Evolutionary conservation across 2,797 vertebrate genomes (phyloP).

Genomic region (Sebastes paucispinis): DNA sequence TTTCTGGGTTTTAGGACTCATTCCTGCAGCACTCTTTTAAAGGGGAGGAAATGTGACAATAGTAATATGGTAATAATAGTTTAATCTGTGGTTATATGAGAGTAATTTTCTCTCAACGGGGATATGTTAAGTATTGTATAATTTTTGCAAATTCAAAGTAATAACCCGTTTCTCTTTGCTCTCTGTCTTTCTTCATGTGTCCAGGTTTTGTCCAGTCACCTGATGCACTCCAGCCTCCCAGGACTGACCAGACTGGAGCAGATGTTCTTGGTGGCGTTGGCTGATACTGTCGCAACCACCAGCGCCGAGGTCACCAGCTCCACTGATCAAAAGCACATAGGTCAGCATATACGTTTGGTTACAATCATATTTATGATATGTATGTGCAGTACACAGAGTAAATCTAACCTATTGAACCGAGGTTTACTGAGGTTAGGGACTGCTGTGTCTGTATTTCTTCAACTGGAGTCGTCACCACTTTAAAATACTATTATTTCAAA

Average conservation of each 20-base stretch:
- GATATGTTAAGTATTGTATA: neutral
- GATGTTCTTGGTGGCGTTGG: constrained; percentile 98
- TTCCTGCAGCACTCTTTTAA: too few species aligned
- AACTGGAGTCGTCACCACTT: neutral
- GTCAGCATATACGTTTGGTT: constrained; percentile 70
- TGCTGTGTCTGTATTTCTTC: neutral
- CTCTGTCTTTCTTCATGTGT: neutral
- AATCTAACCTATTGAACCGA: neutral
- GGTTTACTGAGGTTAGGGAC: neutral
- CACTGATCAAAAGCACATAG: constrained; percentile 91
- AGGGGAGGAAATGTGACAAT: neutral
- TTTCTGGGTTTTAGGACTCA: too few species aligned
- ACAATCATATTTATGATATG: neutral
- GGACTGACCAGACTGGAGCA: constrained; percentile 97
- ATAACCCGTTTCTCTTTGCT: neutral
- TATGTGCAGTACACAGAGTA: neutral
- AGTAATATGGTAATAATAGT: neutral
- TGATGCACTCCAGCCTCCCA: constrained; percentile 98
- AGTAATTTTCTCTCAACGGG: neutral
- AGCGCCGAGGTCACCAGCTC: constrained; percentile 93
- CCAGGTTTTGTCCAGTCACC: constrained; percentile 96
- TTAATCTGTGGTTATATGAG: neutral
- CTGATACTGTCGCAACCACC: constrained; percentile 96
- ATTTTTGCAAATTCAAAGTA: neutral
- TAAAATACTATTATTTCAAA: neutral